Percentiles rank a stretch among this genome's conserved stretches.
Conservation (phyloP, 37 sponge, comb jelly and placozoan species). For the Spongilla lacustris region DNA sequence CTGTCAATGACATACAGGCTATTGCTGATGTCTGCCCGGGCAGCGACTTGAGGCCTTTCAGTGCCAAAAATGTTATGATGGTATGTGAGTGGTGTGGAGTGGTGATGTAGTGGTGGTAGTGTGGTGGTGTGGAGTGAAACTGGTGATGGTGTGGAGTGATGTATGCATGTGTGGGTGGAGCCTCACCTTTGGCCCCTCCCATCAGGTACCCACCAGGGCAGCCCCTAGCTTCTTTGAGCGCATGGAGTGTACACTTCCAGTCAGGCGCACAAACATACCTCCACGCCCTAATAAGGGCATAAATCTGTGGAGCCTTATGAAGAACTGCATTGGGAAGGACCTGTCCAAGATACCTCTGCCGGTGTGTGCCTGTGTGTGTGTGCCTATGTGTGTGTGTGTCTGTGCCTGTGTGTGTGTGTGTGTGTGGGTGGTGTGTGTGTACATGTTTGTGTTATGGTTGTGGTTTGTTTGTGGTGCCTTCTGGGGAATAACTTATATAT, state of each 20-base stretch:
- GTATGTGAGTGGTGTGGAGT: conserved; percentile 3
- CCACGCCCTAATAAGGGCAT: conserved; percentile 79
- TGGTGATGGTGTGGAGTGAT: neutral
- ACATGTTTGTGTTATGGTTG: too few species aligned
- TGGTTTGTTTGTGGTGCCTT: too few species aligned
- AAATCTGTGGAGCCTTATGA: conserved; percentile 95
- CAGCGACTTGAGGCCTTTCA: neutral
- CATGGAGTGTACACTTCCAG: conserved; percentile 28
- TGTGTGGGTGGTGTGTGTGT: neutral
- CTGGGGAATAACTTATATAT: too few species aligned
- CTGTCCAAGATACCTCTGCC: conserved; percentile 97
- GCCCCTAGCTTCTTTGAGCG: conserved; percentile 34
- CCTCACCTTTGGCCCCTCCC: too few species aligned
- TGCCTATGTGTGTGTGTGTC: neutral
- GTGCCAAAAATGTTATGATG: neutral
- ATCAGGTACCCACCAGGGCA: conserved; percentile 30
- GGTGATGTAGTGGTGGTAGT: neutral
- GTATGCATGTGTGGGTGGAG: neutral
- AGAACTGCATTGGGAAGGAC: conserved; percentile 98
- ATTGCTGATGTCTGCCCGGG: neutral
- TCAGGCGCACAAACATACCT: conserved; percentile 65
- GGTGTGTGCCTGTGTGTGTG: conserved; percentile 45
- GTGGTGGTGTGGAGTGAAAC: neutral
- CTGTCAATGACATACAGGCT: conserved; percentile 48
- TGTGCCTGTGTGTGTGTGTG: neutral